Evolutionary conservation across 2,113 vertebrate genomes (phyloP).

Genomic region (Oryzias javanicus): DNA sequence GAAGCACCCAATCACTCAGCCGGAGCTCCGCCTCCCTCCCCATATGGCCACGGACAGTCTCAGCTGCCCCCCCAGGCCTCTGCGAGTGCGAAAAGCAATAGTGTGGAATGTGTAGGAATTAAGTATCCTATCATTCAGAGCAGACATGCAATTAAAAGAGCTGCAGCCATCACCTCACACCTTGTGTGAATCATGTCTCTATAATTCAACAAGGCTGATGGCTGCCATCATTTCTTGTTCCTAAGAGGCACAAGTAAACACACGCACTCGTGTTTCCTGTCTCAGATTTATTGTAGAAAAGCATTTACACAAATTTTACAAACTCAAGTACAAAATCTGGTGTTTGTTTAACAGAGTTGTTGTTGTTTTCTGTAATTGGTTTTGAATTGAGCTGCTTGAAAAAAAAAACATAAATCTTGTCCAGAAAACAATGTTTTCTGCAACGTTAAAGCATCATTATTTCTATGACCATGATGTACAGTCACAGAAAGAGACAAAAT

Average conservation of each 20-base stretch:
- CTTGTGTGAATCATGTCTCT: constrained; percentile 87
- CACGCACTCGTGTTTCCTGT: constrained; percentile 1
- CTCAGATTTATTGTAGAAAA: not conserved
- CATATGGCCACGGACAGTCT: constrained; percentile 88
- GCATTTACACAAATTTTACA: not conserved
- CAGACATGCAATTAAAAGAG: constrained; percentile 96
- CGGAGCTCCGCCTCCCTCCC: constrained; percentile 85
- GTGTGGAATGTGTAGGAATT: constrained; percentile 95
- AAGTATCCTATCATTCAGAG: constrained; percentile 95
- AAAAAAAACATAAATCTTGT: no score
- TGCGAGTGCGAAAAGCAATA: constrained; percentile 89
- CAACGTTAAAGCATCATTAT: no score
- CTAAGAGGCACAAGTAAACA: constrained; percentile 14
- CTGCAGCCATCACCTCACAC: constrained; percentile 89
- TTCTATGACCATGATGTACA: no score
- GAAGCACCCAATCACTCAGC: constrained; percentile 83
- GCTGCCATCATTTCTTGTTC: constrained; percentile 1
- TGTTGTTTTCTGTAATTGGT: no score
- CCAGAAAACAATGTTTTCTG: no score
- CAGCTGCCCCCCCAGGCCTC: constrained; percentile 85
- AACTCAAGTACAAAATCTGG: no score
- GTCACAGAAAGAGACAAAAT: no score
- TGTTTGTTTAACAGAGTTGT: no score
- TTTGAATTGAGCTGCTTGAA: no score
- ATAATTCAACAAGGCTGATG: constrained; percentile 85